Percentiles rank a stretch among this genome's conserved stretches.
Evolutionary conservation across 2,113 vertebrate species (phyloP).

Genomic region (Coturnix japonica): DNA sequence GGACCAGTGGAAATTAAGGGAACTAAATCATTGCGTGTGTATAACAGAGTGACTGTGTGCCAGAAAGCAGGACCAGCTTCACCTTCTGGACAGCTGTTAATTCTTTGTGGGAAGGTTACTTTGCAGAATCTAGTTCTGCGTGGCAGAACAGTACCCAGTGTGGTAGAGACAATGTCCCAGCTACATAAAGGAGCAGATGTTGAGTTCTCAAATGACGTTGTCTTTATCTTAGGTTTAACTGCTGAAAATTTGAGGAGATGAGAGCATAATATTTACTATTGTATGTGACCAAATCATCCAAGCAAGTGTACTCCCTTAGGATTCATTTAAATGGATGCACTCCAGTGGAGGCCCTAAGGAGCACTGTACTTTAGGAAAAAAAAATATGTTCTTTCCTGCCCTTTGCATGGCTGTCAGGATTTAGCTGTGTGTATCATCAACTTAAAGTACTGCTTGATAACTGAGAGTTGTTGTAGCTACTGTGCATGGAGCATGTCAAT

Average conservation of each 20-base stretch:
- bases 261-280: not conserved
- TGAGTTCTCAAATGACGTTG: not conserved
- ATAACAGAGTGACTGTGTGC: not conserved
- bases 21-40: not conserved
- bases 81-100: not conserved
- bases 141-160: not conserved
- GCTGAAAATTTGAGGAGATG: not conserved
- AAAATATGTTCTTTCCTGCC: not conserved
- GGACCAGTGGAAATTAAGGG: not conserved
- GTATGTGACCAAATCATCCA: not conserved
- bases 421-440: not conserved
- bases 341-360: not conserved
- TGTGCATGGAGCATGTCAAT: not conserved
- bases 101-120: not conserved
- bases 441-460: not conserved
- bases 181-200: not conserved
- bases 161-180: not conserved
- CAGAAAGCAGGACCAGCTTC: not conserved
- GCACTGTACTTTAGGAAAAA: not conserved
- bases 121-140: not conserved
- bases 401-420: not conserved
- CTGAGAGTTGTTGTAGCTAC: not conserved
- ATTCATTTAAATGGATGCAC: not conserved
- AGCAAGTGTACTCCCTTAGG: not conserved
- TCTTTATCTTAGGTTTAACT: not conserved